phyloP scores from a whole-genome alignment of 2,888 invertebrate genomes.

The Empis stercorea region DNA sequence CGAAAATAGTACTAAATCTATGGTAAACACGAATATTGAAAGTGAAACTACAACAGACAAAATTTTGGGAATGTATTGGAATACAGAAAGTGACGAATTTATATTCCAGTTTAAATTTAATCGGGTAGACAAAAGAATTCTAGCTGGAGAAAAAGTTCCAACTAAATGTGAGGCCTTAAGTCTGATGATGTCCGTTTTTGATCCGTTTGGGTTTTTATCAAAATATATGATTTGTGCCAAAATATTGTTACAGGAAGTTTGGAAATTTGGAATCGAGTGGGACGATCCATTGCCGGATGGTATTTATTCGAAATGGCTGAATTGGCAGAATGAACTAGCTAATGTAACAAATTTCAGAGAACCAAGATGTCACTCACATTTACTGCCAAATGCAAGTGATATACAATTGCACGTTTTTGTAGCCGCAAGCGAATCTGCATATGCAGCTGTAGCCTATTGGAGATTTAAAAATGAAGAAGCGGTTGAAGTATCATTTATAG shows the following conservation, averaged over 20 bases:
- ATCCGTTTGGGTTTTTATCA: no score
- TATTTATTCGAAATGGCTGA: slow-evolving; percentile 6
- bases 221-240: not conserved
- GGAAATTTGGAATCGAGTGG: slow-evolving; percentile 7
- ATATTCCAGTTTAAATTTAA: no score
- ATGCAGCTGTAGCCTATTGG: slow-evolving; percentile 13
- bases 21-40: no score
- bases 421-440: slow-evolving; percentile 14
- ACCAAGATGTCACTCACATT: slow-evolving; percentile 9
- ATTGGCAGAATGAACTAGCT: slow-evolving; percentile 1
- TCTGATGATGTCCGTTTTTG: no score
- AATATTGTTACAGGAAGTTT: slow-evolving; percentile 10
- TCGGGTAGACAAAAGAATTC: no score
- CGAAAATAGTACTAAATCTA: no score
- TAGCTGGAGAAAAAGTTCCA: no score
- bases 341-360: slow-evolving; percentile 2
- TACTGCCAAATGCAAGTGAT: slow-evolving; percentile 3
- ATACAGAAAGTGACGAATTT: no score
- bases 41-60: no score
- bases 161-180: no score
- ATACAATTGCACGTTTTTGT: slow-evolving; percentile 11
- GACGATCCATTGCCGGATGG: slow-evolving; percentile 7
- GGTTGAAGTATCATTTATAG: slow-evolving; percentile 11
- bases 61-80: no score
- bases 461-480: slow-evolving; percentile 6